A percentile compares a stretch with the other conserved stretches of the same genome.
Conservation (phyloP, 2,888 invertebrate genomes). For the Amphipoea oculea region DNA sequence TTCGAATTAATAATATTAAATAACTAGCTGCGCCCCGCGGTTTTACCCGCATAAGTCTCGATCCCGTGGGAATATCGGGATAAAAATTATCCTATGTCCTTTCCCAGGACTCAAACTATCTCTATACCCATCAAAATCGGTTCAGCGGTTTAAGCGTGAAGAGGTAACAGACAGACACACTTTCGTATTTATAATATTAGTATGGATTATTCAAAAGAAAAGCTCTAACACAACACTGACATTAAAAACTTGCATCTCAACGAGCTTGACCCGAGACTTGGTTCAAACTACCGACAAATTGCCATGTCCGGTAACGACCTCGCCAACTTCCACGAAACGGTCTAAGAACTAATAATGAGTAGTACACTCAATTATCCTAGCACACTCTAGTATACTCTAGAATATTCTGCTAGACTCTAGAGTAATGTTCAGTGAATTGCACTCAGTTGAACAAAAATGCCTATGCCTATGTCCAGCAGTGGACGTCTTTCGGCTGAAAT, state of each 20-base stretch:
- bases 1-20: too few species aligned
- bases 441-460: constrained; percentile 1
- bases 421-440: background rate
- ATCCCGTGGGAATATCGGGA: too few species aligned
- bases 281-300: constrained; percentile 36
- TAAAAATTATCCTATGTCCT: too few species aligned
- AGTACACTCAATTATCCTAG: constrained; percentile 30
- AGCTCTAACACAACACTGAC: background rate
- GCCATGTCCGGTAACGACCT: constrained; percentile 39
- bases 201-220: background rate
- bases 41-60: too few species aligned
- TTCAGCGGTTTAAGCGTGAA: too few species aligned
- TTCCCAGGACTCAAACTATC: too few species aligned
- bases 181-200: too few species aligned
- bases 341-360: constrained; percentile 54
- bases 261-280: background rate
- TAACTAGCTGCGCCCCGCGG: too few species aligned
- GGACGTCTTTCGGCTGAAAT: too few species aligned
- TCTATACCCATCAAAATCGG: too few species aligned
- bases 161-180: too few species aligned
- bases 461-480: too few species aligned
- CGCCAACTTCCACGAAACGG: constrained; percentile 8
- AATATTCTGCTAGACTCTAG: background rate
- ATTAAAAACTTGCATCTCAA: constrained; percentile 20
- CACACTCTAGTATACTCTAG: constrained; percentile 1